Conservation (phyloP, 2,797 vertebrate species). For the Clarias laeviceps region DNA sequence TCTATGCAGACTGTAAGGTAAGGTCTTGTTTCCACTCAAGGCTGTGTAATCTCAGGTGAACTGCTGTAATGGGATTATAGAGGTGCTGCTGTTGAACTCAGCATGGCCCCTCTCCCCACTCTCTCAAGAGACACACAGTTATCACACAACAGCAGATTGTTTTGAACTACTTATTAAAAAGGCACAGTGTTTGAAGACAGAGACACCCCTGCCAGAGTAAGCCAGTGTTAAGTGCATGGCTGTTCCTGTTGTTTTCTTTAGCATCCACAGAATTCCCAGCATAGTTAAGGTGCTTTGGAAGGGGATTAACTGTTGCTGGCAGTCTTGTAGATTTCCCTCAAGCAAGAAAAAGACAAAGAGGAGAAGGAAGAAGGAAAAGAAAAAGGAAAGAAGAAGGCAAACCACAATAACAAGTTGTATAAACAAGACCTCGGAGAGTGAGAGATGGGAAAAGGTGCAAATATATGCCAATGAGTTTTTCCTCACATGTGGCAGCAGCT, state of each 20-base stretch:
- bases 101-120: conserved; percentile 47
- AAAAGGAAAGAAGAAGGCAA: conserved; percentile 44
- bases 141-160: conserved; percentile 76
- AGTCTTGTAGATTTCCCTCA: conserved; percentile 57
- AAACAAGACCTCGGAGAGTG: conserved; percentile 50
- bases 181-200: conserved; percentile 52
- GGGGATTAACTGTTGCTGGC: conserved; percentile 63
- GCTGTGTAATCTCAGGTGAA: conserved; percentile 60
- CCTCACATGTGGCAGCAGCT: conserved; percentile 47
- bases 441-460: conserved; percentile 47
- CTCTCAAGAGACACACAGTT: conserved; percentile 66
- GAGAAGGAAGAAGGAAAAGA: conserved; percentile 38
- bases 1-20: conserved; percentile 32
- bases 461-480: conserved; percentile 56
- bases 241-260: conserved; percentile 61
- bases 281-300: conserved; percentile 64
- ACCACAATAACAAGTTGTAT: conserved; percentile 52
- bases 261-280: conserved; percentile 62
- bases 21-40: conserved; percentile 51
- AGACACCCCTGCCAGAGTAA: conserved; percentile 55
- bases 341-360: conserved; percentile 56
- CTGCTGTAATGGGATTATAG: conserved; percentile 59
- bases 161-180: conserved; percentile 59
- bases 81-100: conserved; percentile 55
- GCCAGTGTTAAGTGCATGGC: conserved; percentile 60